Evolutionary conservation across 1,140 invertebrate genomes (phyloP).

Genomic region (Diplogasteroides magnus): DNA sequence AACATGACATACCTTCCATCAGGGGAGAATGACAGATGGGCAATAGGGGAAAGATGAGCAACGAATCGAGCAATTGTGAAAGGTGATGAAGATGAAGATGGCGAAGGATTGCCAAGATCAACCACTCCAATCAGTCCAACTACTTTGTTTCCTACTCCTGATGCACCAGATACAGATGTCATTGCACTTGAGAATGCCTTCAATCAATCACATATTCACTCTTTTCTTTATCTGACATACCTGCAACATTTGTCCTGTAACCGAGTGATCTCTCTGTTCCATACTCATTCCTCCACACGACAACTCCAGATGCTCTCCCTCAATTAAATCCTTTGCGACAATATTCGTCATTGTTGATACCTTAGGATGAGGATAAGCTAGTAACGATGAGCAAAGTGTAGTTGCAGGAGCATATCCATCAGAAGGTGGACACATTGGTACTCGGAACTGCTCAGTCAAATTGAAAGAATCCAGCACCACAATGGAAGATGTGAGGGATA

Average conservation of each 20-base stretch:
- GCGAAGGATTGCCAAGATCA: background rate
- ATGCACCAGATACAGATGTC: background rate
- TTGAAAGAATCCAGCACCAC: background rate
- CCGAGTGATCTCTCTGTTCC: background rate
- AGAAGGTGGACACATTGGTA: background rate
- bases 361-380: background rate
- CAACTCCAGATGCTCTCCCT: background rate
- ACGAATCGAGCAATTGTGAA: slow-evolving; percentile 77
- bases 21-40: slow-evolving; percentile 82
- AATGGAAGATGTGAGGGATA: background rate
- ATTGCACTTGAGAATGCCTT: background rate
- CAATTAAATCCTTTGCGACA: background rate
- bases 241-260: background rate
- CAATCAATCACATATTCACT: too few species aligned
- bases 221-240: background rate
- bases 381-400: background rate
- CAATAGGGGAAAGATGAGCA: slow-evolving; percentile 81
- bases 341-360: background rate
- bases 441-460: background rate
- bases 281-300: background rate
- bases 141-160: background rate
- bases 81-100: background rate
- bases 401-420: background rate
- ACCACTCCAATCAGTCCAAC: background rate
- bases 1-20: slow-evolving; percentile 66